Percentiles rank a stretch among this genome's conserved stretches.
Conservation (phyloP, 2,113 vertebrate genomes). For the Hystrix cristata region DNA sequence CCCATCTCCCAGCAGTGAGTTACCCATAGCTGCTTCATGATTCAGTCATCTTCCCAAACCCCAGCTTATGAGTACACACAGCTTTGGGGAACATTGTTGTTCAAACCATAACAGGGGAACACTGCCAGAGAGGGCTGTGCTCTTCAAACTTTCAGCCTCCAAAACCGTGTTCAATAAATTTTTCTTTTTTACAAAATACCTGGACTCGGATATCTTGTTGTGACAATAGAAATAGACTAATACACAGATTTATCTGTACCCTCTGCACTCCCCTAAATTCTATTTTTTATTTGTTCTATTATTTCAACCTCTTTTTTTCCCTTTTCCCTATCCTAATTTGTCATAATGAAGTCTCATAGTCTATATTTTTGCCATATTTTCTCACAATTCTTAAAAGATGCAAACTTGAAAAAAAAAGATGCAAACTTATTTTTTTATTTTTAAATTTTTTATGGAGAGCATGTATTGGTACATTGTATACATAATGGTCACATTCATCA, state of each 20-base stretch:
- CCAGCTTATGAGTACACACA: neutral
- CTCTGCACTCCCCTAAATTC: constrained; percentile 33
- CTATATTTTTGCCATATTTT: constrained; percentile 35
- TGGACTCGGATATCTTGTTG: neutral
- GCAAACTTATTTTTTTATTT: too few species aligned
- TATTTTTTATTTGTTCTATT: constrained; percentile 41
- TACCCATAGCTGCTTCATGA: neutral
- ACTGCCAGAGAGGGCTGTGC: neutral
- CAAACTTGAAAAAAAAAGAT: neutral
- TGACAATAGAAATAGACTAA: neutral
- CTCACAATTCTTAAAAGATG: constrained; percentile 67
- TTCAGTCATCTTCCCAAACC: neutral
- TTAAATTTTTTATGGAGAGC: neutral
- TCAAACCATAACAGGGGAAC: neutral
- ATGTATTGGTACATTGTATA: too few species aligned
- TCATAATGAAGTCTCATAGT: constrained; percentile 49
- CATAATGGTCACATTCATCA: too few species aligned
- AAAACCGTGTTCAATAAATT: neutral
- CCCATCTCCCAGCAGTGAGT: neutral
- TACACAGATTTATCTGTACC: neutral
- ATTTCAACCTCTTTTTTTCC: constrained; percentile 26
- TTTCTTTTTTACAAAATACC: neutral
- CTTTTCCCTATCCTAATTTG: constrained; percentile 25
- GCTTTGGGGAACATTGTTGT: neutral
- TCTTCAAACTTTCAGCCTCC: neutral